phyloP scores from a whole-genome alignment of 2,888 invertebrate genomes.

The Aspidiotus rigidus region DNA sequence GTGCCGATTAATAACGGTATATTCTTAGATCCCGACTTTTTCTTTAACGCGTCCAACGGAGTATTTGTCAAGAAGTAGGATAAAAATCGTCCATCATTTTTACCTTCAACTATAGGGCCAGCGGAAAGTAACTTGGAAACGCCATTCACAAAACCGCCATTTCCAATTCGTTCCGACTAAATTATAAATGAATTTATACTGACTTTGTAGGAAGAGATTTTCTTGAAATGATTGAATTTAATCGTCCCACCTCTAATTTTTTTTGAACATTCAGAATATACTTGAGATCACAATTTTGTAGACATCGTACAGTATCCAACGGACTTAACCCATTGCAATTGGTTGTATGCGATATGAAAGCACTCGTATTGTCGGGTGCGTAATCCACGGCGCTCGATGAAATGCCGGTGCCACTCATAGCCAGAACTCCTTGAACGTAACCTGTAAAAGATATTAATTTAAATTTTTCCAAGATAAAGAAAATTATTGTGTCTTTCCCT shows the following conservation, averaged over 20 bases:
- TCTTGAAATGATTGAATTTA: background rate
- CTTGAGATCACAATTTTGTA: constrained; percentile 48
- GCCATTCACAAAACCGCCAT: constrained; percentile 54
- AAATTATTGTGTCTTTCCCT: no score
- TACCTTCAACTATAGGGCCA: constrained; percentile 59
- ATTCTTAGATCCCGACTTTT: constrained; percentile 42
- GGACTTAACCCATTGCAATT: constrained; percentile 54
- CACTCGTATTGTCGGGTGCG: constrained; percentile 53
- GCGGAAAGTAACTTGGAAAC: constrained; percentile 54
- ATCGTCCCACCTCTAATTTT: constrained; percentile 19
- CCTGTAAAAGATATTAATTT: constrained; percentile 40
- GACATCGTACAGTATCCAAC: constrained; percentile 56
- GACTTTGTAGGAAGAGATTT: background rate
- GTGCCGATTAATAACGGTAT: constrained; percentile 65
- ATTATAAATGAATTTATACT: background rate
- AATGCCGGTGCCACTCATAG: constrained; percentile 65
- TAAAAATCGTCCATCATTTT: constrained; percentile 55
- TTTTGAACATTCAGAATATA: constrained; percentile 40
- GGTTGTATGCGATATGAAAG: constrained; percentile 53
- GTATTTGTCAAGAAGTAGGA: constrained; percentile 57
- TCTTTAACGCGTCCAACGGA: constrained; percentile 53
- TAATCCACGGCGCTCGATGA: constrained; percentile 61
- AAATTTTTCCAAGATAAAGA: background rate
- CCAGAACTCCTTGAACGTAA: constrained; percentile 53
- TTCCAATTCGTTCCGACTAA: constrained; percentile 47